Conservation (phyloP, 2,797 vertebrate genomes). For the Sebastes cheni region DNA sequence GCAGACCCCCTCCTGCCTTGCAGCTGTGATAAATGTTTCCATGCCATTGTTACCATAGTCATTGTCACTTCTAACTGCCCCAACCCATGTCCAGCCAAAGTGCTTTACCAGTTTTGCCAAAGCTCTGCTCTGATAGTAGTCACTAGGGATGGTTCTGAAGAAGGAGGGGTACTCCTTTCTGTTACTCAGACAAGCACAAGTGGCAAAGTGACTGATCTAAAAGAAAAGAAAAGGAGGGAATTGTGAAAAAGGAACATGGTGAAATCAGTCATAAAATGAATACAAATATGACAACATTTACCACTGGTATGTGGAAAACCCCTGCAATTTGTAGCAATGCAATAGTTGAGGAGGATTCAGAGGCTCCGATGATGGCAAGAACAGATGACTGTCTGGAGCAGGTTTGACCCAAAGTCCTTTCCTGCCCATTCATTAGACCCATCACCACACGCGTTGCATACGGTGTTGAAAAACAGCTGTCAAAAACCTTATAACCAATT, state of each 20-base stretch:
- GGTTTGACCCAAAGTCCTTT: conserved; percentile 39
- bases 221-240: conserved; percentile 10
- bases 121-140: conserved; percentile 81
- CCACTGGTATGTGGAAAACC: conserved; percentile 82
- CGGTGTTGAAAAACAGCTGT: conserved; percentile 78
- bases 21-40: conserved; percentile 76
- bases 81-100: conserved; percentile 85
- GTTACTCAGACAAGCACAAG: conserved; percentile 83
- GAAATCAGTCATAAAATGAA: no score
- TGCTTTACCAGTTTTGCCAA: conserved; percentile 80
- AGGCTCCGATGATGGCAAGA: conserved; percentile 80
- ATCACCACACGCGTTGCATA: conserved; percentile 73
- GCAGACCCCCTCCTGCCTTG: conserved; percentile 78
- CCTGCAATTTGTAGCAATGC: conserved; percentile 76
- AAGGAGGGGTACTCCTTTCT: conserved; percentile 80
- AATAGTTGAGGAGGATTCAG: conserved; percentile 82
- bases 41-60: conserved; percentile 84
- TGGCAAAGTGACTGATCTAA: conserved; percentile 83
- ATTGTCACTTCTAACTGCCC: conserved; percentile 79
- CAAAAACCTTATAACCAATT: conserved; percentile 80
- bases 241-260: conserved; percentile 7
- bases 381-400: conserved; percentile 73
- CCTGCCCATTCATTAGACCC: conserved; percentile 76
- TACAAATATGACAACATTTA: conserved; percentile 44
- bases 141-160: conserved; percentile 83